Evolutionary conservation across 2,888 invertebrate species (phyloP).

Genomic region (Nasonovia ribisnigri): DNA sequence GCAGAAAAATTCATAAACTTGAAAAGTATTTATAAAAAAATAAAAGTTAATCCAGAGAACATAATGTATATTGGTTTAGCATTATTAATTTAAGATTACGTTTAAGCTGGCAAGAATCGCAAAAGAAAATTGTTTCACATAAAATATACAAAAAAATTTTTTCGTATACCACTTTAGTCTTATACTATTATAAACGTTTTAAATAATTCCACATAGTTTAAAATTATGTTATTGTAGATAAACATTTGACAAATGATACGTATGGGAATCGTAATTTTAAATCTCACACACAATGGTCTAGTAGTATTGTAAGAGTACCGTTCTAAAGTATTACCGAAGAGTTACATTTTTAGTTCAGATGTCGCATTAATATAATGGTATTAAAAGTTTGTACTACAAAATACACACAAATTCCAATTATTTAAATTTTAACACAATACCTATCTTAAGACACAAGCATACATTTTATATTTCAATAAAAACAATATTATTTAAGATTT

Average conservation of each 20-base stretch:
- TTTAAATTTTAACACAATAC: neutral
- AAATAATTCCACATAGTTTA: neutral
- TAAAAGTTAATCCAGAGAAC: neutral
- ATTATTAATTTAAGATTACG: neutral
- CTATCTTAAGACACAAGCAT: neutral
- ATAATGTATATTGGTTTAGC: neutral
- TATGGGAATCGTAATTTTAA: neutral
- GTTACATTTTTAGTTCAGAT: neutral
- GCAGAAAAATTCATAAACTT: neutral
- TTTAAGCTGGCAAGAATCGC: neutral
- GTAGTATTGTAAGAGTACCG: neutral
- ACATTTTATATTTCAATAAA: neutral
- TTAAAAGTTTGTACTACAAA: neutral
- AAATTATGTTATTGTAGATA: neutral
- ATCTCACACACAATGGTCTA: neutral
- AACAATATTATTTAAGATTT: neutral
- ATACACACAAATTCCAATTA: neutral
- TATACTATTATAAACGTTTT: neutral
- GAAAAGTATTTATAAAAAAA: neutral
- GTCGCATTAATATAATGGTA: neutral
- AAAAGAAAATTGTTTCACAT: neutral
- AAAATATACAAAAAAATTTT: neutral
- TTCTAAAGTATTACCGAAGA: neutral
- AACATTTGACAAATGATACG: neutral
- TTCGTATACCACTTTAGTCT: neutral